Evolutionary conservation across 2,113 vertebrate genomes (phyloP), one percentile per base, ranked within the genome.

Genomic region (Neopipo cinnamomea): DNA sequence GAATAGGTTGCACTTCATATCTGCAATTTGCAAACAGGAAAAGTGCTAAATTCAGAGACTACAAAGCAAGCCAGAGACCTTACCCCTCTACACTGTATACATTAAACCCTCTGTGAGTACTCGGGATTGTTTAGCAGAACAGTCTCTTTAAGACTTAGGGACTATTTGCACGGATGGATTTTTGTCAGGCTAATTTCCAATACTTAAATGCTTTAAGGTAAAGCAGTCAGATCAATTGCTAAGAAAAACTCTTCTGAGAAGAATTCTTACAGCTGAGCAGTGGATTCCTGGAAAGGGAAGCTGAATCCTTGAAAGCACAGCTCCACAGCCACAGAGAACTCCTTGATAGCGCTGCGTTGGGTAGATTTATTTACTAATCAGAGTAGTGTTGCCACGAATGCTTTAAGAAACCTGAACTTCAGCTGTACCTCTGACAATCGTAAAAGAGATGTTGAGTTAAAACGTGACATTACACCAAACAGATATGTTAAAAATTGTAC

Each of bases 381-480:
- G 53, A 78, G 44, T 9, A 28, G 68, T 59, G 92, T 85, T 86
- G 62, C 77, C 3, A 14, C 33, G 23, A 68, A 35, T 74, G 56
- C 55, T 94, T 61, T 67, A 70, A 87, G 63, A 86, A 91, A 81
- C 37, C 72, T 61, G 46, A 74, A 83, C 42, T 71, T 79, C 70
- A 79, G 61, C 35, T 39, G 17, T 39, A 35, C 53, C 56, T 91
- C 82, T 94, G 91, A 94, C 80, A 89, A 72, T 72, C 55, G 63
- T 62, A 62, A 96, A 95, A 95, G 94, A 97, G 97, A 97, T 94
- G 95, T 96, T 95, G 90, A 90, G 76, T 84, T 91, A 92, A 97
- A 97, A 90, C 82, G 55, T 95, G 89, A 88, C 89, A 56, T 94
- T 92, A 88, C 90, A 59, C 20, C 42, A 74, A 96, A 90, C 95